Evolutionary conservation across 2,113 vertebrate species (phyloP), one percentile per base, ranked within the genome.

Genomic region (Equus przewalskii): DNA sequence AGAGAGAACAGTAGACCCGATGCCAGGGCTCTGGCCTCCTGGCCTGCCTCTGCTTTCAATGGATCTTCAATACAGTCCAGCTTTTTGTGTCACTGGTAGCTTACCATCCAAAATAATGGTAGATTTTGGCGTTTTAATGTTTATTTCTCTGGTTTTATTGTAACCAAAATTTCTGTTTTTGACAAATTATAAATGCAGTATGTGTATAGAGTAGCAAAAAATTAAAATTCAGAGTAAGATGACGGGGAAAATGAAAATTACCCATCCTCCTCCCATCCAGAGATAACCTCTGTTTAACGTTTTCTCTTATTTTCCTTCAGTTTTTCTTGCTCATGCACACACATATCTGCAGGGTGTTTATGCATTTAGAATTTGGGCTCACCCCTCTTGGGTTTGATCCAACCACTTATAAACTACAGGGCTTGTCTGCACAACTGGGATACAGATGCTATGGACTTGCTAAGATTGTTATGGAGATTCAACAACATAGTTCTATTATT

Each of bases 111-210:
- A 36, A 56, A 75, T 64, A 65, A 58, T 78, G 56, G 81, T 44
- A 88, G 54, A 26, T 78, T 78, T 76, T 36, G 62, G 44, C 54
- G 72, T 87, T 82, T 86, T 75, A 44, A 64, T 86, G 86, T 81
- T 82, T 83, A 72, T 91, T 88, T 88, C 24, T 24, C 30, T 96
- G 62, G 41, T 79, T 94, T 88, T 49, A 58, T 33, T 64, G 9
- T 87, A 94, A 70, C 30, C 79, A 33, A 76, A 83, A n/a, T 70
- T 49, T 67, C 49, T 72, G 4, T 13, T 75, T 91, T 65, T 97
- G 22, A 60, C 33, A 79, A 36, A 28, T 96, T 73, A 51, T 72
- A 83, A 70, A 28, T 88, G 75, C 60, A 70, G 33, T 21, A 26
- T 81, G 12, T 84, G 12, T 91, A 60, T 67, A 36, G 10, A 65